Base-by-base conservation (phyloP, 1,140 invertebrate species). In the Eriocheir sinensis region DNA sequence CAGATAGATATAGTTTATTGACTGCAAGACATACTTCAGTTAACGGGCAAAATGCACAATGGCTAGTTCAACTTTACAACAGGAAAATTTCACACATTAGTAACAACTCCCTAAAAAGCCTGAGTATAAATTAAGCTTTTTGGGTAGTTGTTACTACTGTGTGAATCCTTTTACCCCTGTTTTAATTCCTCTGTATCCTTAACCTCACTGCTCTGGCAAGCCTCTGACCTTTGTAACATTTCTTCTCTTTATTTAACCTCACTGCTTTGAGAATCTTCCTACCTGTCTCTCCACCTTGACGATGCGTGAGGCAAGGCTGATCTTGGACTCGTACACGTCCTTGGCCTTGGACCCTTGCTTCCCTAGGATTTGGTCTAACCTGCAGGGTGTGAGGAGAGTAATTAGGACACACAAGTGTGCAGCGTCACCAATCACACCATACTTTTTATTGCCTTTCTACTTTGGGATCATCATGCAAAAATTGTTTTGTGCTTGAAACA, bases 271-370 rank as follows among this genome's bases (percentile, higher is more conserved):
- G 44, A 93, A 4, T 32, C 3, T 30, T 94, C 97, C 97, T 97
- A 99, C 99, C 98, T 99, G 98, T 97, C 99, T 97, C 97, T 99
- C 99, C 96, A 99, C 98, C 97, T 99, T 99, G 90, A 99, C 98
- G 96, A 99, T 98, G 97, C 99, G 97, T 95, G 98, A 98, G 95
- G 99, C 98, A 96, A 99, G 97, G 96, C 98, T 98, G 96, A 99
- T 98, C 97, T 99, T 99, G 9, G 98, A 99, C 96, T 99, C 98
- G 96, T 99, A 99, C 90, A 98, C 98, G 97, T 99, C 98, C 97
- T 99, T 99, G 94, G 98, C 98, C 97, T 99, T 99, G 44, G 98
- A 98, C 96, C 98, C 98, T 97, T 98, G 98, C 97, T 99, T 99
- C 94, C 99, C 99, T 95, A 99, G 97, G 96, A 99, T 99, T 97